Evolutionary conservation across 2,797 vertebrate species (phyloP).

Genomic region (Macropus fuliginosus): DNA sequence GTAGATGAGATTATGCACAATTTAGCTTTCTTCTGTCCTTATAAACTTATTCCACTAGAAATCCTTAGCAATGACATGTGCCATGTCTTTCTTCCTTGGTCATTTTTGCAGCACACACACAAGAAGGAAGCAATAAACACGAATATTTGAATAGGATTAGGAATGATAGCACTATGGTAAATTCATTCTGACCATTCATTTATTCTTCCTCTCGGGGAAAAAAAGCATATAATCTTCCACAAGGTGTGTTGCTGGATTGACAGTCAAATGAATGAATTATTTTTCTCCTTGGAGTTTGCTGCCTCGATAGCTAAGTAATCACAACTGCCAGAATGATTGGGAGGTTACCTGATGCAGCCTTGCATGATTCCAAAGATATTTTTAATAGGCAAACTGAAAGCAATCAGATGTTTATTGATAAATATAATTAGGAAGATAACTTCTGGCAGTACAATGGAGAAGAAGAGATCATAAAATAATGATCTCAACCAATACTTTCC

Average conservation of each 20-base stretch:
- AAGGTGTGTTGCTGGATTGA: slow-evolving; percentile 26
- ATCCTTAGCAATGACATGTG: not conserved
- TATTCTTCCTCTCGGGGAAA: slow-evolving; percentile 9
- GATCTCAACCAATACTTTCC: slow-evolving; percentile 17
- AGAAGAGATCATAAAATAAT: slow-evolving; percentile 2
- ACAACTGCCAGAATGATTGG: slow-evolving; percentile 53
- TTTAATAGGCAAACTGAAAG: slow-evolving; percentile 64
- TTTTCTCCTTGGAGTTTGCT: slow-evolving; percentile 33
- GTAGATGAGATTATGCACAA: slow-evolving; percentile 26
- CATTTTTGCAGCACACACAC: not conserved
- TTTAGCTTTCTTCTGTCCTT: not conserved
- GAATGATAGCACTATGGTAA: not conserved
- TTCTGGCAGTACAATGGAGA: slow-evolving; percentile 52
- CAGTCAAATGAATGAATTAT: not conserved
- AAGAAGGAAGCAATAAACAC: not conserved
- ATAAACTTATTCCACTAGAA: slow-evolving; percentile 5
- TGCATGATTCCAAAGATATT: slow-evolving; percentile 54
- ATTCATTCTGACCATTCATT: not conserved
- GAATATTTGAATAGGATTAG: slow-evolving; percentile 39
- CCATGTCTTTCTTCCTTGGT: slow-evolving; percentile 41
- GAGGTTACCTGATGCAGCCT: slow-evolving; percentile 40
- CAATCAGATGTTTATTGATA: slow-evolving; percentile 70
- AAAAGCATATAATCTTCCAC: not conserved
- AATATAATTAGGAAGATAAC: slow-evolving; percentile 65
- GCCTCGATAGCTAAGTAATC: slow-evolving; percentile 26